Percentiles rank a stretch among this genome's conserved stretches.
These are phyloP conservation scores for Sinopyrophorus schimmeli DNA, from an alignment of 2,888 invertebrate species.

Conservation along the genomic window DNA sequence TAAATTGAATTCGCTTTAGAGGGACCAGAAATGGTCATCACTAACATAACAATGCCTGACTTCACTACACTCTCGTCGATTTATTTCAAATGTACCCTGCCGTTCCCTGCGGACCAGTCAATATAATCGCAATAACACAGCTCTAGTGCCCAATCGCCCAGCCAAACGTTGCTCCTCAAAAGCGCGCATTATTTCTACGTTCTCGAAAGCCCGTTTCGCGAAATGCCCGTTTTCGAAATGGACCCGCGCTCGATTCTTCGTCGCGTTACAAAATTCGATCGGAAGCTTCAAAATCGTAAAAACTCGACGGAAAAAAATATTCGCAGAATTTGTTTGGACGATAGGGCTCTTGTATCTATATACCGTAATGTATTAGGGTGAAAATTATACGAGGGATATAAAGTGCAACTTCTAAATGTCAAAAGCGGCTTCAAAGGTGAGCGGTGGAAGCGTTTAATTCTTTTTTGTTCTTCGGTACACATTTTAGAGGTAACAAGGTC, in stretches of 20 bases:
- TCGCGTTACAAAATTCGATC: too few species aligned
- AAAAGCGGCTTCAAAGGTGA: conserved; percentile 44
- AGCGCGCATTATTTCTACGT: background rate
- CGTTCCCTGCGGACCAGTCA: conserved; percentile 56
- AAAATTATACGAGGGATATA: conserved; percentile 45
- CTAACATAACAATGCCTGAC: conserved; percentile 54
- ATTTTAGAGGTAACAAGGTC: too few species aligned
- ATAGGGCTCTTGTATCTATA: conserved; percentile 38
- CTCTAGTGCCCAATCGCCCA: conserved; percentile 49
- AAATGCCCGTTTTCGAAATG: too few species aligned
- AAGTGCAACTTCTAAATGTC: conserved; percentile 48
- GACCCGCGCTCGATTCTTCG: too few species aligned
- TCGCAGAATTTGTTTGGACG: conserved; percentile 31
- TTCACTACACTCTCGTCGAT: conserved; percentile 52
- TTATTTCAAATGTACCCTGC: conserved; percentile 55
- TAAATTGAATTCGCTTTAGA: conserved; percentile 51
- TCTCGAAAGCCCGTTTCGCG: too few species aligned
- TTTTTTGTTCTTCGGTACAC: conserved; percentile 12
- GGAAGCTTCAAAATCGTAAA: conserved; percentile 4
- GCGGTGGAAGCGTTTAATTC: conserved; percentile 34
- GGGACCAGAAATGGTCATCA: conserved; percentile 53
- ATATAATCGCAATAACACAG: conserved; percentile 58
- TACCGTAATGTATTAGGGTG: conserved; percentile 46
- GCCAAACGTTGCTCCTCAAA: conserved; percentile 33
- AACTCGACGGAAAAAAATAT: background rate